A percentile compares a stretch with the other conserved stretches of the same genome.
phyloP scores from a whole-genome alignment of 2,797 vertebrate species.

The Enteromius radiatus region DNA sequence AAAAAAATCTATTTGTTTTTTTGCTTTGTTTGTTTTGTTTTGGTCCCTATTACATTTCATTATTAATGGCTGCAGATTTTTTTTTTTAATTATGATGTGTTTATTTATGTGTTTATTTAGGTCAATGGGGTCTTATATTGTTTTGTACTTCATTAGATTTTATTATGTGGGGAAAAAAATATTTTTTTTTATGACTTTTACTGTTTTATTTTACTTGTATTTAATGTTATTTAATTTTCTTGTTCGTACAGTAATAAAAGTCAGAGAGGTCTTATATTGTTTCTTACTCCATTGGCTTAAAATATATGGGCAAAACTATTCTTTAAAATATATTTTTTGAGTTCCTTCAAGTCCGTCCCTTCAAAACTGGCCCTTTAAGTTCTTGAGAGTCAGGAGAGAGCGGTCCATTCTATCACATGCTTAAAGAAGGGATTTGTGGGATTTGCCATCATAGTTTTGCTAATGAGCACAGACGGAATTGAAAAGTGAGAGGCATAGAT shows the following conservation, averaged over 20 bases:
- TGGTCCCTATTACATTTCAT: not conserved
- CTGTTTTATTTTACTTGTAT: not conserved
- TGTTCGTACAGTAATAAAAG: not conserved
- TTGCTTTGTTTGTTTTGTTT: not conserved
- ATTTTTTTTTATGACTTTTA: not conserved
- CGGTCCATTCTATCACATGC: constrained; percentile 41
- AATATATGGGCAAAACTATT: not conserved
- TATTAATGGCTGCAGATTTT: not conserved
- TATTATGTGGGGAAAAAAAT: not conserved
- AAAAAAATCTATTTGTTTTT: no score
- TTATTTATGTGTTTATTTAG: no score
- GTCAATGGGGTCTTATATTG: not conserved
- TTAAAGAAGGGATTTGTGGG: constrained; percentile 49
- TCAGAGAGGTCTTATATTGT: not conserved
- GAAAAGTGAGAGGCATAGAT: constrained; percentile 59
- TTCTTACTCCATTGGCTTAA: not conserved
- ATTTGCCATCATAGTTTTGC: constrained; percentile 55
- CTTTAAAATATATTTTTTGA: not conserved
- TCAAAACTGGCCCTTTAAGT: not conserved
- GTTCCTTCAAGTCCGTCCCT: no score
- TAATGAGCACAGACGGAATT: constrained; percentile 59
- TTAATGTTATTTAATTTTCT: not conserved
- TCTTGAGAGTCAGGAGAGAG: constrained; percentile 24
- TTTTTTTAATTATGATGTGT: not conserved
- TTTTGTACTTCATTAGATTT: not conserved